Percentiles rank a stretch among this genome's conserved stretches.
These are phyloP conservation scores for Polymixis lichenea DNA, from an alignment of 2,888 invertebrate genomes.

Conservation along the genomic window DNA sequence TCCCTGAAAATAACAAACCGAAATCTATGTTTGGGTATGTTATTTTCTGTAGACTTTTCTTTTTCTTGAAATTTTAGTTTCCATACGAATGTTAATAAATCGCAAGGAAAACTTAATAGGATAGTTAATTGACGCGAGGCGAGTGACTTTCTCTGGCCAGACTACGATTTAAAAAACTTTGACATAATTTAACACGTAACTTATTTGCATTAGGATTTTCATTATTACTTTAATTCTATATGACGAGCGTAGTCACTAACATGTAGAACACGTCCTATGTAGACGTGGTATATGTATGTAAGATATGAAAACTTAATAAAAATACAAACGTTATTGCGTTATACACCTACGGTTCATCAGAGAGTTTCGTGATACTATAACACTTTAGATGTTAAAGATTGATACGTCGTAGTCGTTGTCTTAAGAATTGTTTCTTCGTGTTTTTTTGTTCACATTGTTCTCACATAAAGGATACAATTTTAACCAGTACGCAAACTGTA, in stretches of 20 bases:
- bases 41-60: no score
- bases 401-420: not conserved
- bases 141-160: no score
- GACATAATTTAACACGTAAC: conserved; percentile 1
- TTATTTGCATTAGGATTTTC: not conserved
- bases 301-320: not conserved
- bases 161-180: not conserved
- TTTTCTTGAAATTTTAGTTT: no score
- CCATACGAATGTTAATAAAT: not conserved
- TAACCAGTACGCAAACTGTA: no score
- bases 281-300: not conserved
- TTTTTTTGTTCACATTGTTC: no score
- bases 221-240: conserved; percentile 1
- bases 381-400: not conserved
- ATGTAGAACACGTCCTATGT: not conserved
- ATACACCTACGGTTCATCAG: not conserved
- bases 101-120: not conserved
- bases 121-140: not conserved
- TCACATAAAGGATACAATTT: no score
- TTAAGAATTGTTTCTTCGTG: no score
- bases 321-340: not conserved
- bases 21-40: no score
- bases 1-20: no score
- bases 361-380: not conserved
- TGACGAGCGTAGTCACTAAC: not conserved